A percentile compares a stretch with the other conserved stretches of the same genome.
Conservation (phyloP, 2,797 vertebrate species). For the Microcaecilia unicolor region DNA sequence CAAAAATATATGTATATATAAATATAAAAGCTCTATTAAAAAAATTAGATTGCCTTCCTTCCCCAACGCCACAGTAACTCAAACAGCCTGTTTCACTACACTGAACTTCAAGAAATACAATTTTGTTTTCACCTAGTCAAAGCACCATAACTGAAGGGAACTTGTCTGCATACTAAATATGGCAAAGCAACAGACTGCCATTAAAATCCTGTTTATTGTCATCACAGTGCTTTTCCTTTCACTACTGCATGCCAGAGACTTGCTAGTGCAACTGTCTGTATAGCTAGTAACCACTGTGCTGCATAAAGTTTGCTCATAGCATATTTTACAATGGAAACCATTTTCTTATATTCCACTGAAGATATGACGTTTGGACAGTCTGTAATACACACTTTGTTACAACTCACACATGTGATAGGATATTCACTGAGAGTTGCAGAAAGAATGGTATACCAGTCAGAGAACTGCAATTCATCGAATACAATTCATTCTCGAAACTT, state of each 20-base stretch:
- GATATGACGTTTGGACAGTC: constrained; percentile 11
- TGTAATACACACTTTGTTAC: constrained; percentile 1
- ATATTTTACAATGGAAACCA: constrained; percentile 12
- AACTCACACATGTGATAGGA: neutral
- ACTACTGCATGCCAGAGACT: constrained; percentile 15
- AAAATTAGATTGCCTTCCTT: too few species aligned
- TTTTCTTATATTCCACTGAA: constrained; percentile 21
- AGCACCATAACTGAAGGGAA: too few species aligned
- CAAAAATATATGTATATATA: too few species aligned
- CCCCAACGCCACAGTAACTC: too few species aligned
- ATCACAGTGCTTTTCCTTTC: constrained; percentile 27
- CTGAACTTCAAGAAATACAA: too few species aligned
- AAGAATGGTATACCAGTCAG: neutral
- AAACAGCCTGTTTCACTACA: too few species aligned
- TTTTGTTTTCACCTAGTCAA: too few species aligned
- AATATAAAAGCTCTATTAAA: too few species aligned
- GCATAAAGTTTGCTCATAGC: constrained; percentile 8
- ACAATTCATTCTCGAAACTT: constrained; percentile 3
- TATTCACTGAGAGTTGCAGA: neutral
- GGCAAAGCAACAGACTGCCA: too few species aligned
- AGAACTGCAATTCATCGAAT: neutral
- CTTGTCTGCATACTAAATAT: too few species aligned
- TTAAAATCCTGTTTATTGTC: too few species aligned
- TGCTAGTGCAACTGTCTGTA: constrained; percentile 27
- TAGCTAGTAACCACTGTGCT: constrained; percentile 13